Conservation (phyloP, 2,888 invertebrate species). For the Ecliptopera silaceata region DNA sequence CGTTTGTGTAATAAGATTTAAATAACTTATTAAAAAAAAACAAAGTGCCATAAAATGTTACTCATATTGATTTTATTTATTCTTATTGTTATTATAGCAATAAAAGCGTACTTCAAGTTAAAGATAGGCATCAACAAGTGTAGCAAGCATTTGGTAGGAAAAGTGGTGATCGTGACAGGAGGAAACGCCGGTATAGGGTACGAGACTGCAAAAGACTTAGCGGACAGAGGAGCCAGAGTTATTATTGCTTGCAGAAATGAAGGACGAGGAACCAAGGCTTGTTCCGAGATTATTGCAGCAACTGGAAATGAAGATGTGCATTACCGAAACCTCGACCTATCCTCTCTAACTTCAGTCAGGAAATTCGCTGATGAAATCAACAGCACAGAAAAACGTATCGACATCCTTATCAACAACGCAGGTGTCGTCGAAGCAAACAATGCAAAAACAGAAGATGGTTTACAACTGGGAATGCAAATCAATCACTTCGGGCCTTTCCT, state of each 20-base stretch:
- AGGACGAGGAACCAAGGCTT: conserved; percentile 83
- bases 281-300: conserved; percentile 47
- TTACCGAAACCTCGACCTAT: conserved; percentile 72
- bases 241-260: conserved; percentile 91
- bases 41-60: conserved; percentile 4
- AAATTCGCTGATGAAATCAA: conserved; percentile 84
- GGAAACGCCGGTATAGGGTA: conserved; percentile 92
- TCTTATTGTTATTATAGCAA: background rate
- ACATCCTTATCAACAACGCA: conserved; percentile 85
- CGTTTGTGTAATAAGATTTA: background rate
- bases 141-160: conserved; percentile 85
- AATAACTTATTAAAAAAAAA: background rate
- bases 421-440: conserved; percentile 67
- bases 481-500: conserved; percentile 86
- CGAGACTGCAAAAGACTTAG: conserved; percentile 88
- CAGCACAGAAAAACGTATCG: conserved; percentile 75
- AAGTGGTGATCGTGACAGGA: conserved; percentile 93
- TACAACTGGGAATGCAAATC: conserved; percentile 82
- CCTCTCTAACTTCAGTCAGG: conserved; percentile 80
- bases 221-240: conserved; percentile 88
- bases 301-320: conserved; percentile 61
- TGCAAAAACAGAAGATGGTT: conserved; percentile 82
- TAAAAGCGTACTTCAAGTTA: conserved; percentile 20
- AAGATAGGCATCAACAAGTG: conserved; percentile 49
- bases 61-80: conserved; percentile 4